Base-by-base conservation (phyloP, 2,113 vertebrate species). In the Lucifuga dentata region DNA sequence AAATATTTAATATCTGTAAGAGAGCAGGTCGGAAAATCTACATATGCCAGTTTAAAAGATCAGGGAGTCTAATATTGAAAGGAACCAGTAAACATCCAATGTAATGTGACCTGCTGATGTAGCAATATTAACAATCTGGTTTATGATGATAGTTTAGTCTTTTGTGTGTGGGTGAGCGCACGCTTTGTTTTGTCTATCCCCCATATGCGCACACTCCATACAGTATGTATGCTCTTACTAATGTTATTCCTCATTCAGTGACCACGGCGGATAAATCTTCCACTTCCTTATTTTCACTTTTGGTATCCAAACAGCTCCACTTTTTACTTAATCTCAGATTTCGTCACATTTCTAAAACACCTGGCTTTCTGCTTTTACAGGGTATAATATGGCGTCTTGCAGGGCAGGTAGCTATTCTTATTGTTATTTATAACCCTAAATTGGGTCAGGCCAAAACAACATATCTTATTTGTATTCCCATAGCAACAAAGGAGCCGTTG, bases 381-480 rank as follows among this genome's bases (percentile, higher is more conserved):
- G 50, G 51, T 77, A 75, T 69, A 77, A 71, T 77, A 41, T 15
- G 43, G 60, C 41, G 5, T 76, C 55, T 32, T 62, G 57, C 43
- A 24, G 76, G 65, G 52, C 62, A 69, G 60, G 70, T 73, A 80
- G 64, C 73, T 77, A 20, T 80, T 84, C 78, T 83, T 86, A 79
- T 83, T 85, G 80, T 89, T 91, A 90, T 91, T 92, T 88, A 85
- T 89, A 86, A 88, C 74, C 66, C 44, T 51, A 83, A 91, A 88
- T 85, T 88, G 86, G 87, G 87, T 90, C 87, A 89, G 76, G 79
- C 67, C 83, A 67, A 84, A 87, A 89, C 83, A 86, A 85, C 86
- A 84, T 69, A 78, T 86, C 73, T 83, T 89, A 72, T 85, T 78
- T 90, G 67, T 87, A 86, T 89, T 89, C 81, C 85, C 76, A 67